A percentile compares a stretch with the other conserved stretches of the same genome.
Evolutionary conservation across 2,113 vertebrate species (phyloP).

Genomic region (Lontra canadensis): DNA sequence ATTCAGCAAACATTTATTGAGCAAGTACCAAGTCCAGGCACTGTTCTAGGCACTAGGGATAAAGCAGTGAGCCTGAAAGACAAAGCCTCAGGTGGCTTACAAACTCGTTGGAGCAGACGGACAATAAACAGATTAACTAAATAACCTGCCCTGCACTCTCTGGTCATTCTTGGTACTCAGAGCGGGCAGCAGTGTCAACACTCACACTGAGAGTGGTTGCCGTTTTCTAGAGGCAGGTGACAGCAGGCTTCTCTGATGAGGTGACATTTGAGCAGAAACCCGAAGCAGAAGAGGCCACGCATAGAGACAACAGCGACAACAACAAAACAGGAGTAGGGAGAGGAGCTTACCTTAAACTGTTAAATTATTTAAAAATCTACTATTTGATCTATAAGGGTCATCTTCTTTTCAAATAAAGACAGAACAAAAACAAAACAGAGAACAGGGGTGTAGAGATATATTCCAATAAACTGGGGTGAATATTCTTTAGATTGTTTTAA

Average conservation of each 20-base stretch:
- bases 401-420: not conserved
- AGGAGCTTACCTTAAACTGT: not conserved
- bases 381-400: not conserved
- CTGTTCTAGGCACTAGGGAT: not conserved
- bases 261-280: conserved; percentile 42
- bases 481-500: not conserved
- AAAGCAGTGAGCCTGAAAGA: not conserved
- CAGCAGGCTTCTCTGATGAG: not conserved
- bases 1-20: not conserved
- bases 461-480: not conserved
- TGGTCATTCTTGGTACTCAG: not conserved
- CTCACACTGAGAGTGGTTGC: not conserved
- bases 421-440: not conserved
- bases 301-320: not conserved
- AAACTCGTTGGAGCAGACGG: not conserved
- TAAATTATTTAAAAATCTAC: conserved; percentile 42
- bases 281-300: not conserved
- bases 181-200: not conserved
- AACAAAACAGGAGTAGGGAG: not conserved
- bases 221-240: not conserved
- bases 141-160: not conserved
- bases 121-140: not conserved
- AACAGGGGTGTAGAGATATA: not conserved
- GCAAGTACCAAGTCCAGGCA: not conserved
- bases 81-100: not conserved